Base-by-base conservation (phyloP, 2,113 vertebrate species). In the Triplophysa siluroides region DNA sequence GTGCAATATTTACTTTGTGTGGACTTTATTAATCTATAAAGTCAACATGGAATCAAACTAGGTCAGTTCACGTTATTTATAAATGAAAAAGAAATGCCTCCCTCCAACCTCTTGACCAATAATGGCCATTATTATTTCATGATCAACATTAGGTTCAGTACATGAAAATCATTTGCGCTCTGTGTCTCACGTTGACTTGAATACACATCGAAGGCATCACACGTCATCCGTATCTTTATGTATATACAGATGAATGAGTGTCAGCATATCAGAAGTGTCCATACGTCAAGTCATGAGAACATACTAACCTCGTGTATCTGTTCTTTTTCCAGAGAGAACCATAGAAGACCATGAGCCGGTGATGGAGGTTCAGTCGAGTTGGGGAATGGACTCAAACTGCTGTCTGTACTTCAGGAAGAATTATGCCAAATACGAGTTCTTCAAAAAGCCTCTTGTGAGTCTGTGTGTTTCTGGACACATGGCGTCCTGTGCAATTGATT, bases 371-470 rank as follows among this genome's bases (percentile, higher is more conserved):
- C 94, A 96, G 1, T 95, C 97, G 68, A 93, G 92, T 4, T 98
- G 96, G 94, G 93, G 91, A 47, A 93, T 95, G 92, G 95, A 97
- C 88, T 91, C 95, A 23, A 94, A 96, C 87, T 95, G 93, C 88
- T 94, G 94, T 29, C 90, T 99, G n/a, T 96, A 93, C 89, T 96
- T 99, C 90, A 95, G 96, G 88, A 99, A 98, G 92, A 97, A 99
- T 89, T 98, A 96, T 87, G 96, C 96, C 82, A 99, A 99, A 90
- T 99, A 98, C 84, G 96, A 98, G 85, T 99, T 98, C 91, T 99
- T 99, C 93, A 98, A 94, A 92, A 98, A 94, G 84, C 96, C 97
- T 43, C 85, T 95, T 94, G 98, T 99, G 91, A 95, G 29, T 29
- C 29, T 29, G 97, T 86, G 47, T 23, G 33, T 41, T 18, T 77